Evolutionary conservation across 2,888 invertebrate species (phyloP).

Genomic region (Punctoribates punctum): DNA sequence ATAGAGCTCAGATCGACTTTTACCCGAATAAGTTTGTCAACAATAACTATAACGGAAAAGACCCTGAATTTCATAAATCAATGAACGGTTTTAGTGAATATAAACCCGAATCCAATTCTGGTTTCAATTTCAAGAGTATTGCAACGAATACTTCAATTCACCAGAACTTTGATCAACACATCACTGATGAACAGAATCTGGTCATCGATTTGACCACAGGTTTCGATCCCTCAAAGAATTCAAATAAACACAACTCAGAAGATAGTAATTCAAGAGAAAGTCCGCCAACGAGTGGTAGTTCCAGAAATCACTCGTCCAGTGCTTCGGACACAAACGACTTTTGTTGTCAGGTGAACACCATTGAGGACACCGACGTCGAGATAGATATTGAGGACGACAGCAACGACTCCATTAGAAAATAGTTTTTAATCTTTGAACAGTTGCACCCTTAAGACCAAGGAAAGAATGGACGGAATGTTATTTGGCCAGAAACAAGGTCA

Average conservation of each 20-base stretch:
- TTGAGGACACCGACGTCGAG: constrained; percentile 3
- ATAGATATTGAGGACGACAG: neutral
- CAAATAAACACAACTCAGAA: neutral
- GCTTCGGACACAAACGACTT: constrained; percentile 5
- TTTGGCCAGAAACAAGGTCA: no score
- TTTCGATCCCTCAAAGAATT: neutral
- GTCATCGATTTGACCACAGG: constrained; percentile 28
- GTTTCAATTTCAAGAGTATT: neutral
- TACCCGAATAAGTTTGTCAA: neutral
- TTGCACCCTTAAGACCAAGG: no score
- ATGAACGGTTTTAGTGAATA: neutral
- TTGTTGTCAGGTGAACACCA: constrained; percentile 11
- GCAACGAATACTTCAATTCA: neutral
- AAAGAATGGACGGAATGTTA: no score
- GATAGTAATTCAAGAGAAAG: neutral
- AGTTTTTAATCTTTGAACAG: neutral
- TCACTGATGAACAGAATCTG: constrained; percentile 5
- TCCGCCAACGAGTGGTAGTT: no score
- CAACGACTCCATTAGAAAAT: neutral
- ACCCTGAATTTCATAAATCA: neutral
- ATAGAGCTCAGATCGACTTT: neutral
- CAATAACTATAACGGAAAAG: neutral
- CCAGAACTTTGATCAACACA: neutral
- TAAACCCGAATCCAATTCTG: neutral
- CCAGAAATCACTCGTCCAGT: neutral